Percentiles rank a stretch among this genome's conserved stretches.
These are phyloP conservation scores for Branchinecta sandiegonensis DNA, from an alignment of 2,888 invertebrate species.

Conservation along the genomic window DNA sequence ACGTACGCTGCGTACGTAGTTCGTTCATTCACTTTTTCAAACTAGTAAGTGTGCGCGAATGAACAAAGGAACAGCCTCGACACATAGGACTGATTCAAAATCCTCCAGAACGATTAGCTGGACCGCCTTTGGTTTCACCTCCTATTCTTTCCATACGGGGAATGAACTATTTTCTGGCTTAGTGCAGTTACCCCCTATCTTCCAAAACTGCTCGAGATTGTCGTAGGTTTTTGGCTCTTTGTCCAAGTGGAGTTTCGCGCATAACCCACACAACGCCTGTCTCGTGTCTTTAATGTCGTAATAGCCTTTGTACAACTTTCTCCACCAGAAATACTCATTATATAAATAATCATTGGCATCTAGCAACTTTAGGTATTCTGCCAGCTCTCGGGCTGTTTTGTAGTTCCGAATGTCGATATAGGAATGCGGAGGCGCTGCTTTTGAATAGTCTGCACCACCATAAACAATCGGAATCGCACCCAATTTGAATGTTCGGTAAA, in stretches of 20 bases:
- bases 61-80: too few species aligned
- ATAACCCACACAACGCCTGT: constrained; percentile 21
- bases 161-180: too few species aligned
- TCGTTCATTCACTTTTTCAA: too few species aligned
- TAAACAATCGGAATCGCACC: constrained; percentile 29
- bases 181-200: constrained; percentile 17
- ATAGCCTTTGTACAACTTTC: constrained; percentile 31
- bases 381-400: constrained; percentile 32
- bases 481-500: constrained; percentile 36
- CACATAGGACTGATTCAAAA: too few species aligned
- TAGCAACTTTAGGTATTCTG: constrained; percentile 40
- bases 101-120: too few species aligned
- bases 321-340: constrained; percentile 44
- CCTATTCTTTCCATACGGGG: too few species aligned
- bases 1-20: too few species aligned
- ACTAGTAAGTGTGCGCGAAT: too few species aligned
- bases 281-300: constrained; percentile 26
- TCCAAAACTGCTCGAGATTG: constrained; percentile 23
- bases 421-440: constrained; percentile 27
- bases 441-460: constrained; percentile 28
- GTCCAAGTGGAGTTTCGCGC: constrained; percentile 21
- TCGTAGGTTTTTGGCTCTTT: constrained; percentile 17
- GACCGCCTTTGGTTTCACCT: too few species aligned
- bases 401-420: constrained; percentile 24
- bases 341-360: constrained; percentile 31